Conservation (phyloP, 2,797 vertebrate genomes). For the Cephalopachus bancanus region DNA sequence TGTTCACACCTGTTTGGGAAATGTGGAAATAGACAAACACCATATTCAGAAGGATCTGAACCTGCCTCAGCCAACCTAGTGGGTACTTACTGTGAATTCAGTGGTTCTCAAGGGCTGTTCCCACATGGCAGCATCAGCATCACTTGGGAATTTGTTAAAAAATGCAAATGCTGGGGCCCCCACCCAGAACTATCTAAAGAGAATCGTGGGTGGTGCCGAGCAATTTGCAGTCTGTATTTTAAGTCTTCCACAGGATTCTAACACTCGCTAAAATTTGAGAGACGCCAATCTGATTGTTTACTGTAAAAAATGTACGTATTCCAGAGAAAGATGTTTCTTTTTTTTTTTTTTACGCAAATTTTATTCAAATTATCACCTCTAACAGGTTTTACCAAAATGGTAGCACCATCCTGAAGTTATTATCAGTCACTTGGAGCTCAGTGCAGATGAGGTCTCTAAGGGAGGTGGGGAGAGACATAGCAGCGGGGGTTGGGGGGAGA, state of each 20-base stretch:
- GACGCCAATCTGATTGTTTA: background rate
- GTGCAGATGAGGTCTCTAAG: background rate
- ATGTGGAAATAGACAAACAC: background rate
- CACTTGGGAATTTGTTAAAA: background rate
- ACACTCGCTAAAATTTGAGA: background rate
- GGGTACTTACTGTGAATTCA: too few species aligned
- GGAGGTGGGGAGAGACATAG: background rate
- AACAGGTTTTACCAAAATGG: too few species aligned
- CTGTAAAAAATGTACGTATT: background rate
- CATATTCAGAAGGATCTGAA: background rate
- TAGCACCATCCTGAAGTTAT: too few species aligned
- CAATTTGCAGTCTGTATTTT: background rate
- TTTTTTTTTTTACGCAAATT: too few species aligned
- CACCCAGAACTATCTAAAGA: background rate
- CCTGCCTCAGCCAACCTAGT: background rate
- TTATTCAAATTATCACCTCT: too few species aligned
- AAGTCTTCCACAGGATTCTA: background rate
- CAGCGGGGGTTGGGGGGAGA: fast-evolving
- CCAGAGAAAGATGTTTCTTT: background rate
- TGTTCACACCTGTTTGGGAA: background rate
- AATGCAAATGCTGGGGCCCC: background rate
- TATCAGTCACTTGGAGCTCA: too few species aligned
- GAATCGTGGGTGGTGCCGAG: background rate
- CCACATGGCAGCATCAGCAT: fast-evolving
- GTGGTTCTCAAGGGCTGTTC: background rate